phyloP scores from a whole-genome alignment of 2,113 vertebrate genomes.

The Accipiter cooperii region DNA sequence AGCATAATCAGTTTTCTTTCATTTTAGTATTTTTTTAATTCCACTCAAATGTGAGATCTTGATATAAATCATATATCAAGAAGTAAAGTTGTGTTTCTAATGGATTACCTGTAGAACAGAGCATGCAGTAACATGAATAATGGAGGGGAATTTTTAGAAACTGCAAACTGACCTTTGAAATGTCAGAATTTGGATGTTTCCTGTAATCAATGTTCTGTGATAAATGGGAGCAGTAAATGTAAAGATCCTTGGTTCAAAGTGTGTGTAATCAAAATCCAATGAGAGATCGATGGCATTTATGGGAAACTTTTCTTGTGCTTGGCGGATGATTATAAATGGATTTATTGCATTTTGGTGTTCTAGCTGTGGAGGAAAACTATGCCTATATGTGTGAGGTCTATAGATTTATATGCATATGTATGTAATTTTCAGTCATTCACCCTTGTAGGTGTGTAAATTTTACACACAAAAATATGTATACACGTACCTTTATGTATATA shows the following conservation, averaged over 20 bases:
- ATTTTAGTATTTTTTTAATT: neutral
- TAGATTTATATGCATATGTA: neutral
- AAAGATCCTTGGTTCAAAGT: conserved; percentile 19
- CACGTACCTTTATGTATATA: fast-evolving
- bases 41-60: neutral
- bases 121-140: conserved; percentile 19
- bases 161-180: conserved; percentile 54
- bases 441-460: neutral
- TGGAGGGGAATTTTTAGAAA: conserved; percentile 18
- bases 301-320: neutral
- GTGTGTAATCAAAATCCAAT: conserved; percentile 44
- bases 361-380: neutral
- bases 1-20: neutral
- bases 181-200: conserved; percentile 42
- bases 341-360: neutral
- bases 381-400: neutral
- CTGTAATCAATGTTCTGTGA: conserved; percentile 34
- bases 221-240: conserved; percentile 28
- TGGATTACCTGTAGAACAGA: neutral
- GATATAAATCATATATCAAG: neutral
- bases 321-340: neutral
- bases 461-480: neutral
- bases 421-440: neutral
- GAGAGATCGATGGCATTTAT: conserved; percentile 31
- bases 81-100: neutral